Evolutionary conservation across 2,797 vertebrate species (phyloP), one percentile per base, ranked within the genome.

Genomic region (Pitangus sulphuratus): DNA sequence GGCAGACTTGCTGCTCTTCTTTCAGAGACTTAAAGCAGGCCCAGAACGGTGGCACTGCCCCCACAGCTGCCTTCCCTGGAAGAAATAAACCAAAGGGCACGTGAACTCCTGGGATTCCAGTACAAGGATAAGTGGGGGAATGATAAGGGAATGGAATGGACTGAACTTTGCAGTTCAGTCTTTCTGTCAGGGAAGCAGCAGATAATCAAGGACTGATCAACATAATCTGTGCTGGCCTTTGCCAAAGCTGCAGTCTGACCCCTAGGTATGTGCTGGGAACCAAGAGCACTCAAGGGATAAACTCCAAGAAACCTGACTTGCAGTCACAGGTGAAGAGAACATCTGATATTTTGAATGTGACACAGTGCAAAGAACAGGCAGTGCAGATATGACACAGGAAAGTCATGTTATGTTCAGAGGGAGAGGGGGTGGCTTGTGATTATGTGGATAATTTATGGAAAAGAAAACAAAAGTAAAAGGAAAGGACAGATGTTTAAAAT

Each of bases 41-140:
- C 96, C 96, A 81, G 97, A 98, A 48, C 93, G 96, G 37, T 98
- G 37, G 87, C 84, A 8, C 64, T 96, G 25, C 93, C 97, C 22
- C 66, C 66, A 25, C 96, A 97, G 70, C 94, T 97, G 4, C 65
- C 74, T 39, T 75, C 77, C 74, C 95, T 98, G 95, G 88, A 84
- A 70, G 96, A 98, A 47, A 97, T 98, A 70, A 90, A 95, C 48
- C 91, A 40, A 44, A 70, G 22, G n/a, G 72, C 95, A 4, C n/a
- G 68, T 47, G 95, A 97, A 76, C 97, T 99, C 71, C 84, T 89
- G 86, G 61, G 97, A 98, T 66, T 98, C 98, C 60, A 95, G 90
- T 3, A 87, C 70, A 39, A 98, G 98, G 79, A 96, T 98, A 85
- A 98, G 69, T 42, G 98, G 98, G 57, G 98, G 39, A 98, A 97